These are phyloP conservation scores for Copsychus sechellarum DNA, from an alignment of 2,113 vertebrate species.

Conservation along the genomic window DNA sequence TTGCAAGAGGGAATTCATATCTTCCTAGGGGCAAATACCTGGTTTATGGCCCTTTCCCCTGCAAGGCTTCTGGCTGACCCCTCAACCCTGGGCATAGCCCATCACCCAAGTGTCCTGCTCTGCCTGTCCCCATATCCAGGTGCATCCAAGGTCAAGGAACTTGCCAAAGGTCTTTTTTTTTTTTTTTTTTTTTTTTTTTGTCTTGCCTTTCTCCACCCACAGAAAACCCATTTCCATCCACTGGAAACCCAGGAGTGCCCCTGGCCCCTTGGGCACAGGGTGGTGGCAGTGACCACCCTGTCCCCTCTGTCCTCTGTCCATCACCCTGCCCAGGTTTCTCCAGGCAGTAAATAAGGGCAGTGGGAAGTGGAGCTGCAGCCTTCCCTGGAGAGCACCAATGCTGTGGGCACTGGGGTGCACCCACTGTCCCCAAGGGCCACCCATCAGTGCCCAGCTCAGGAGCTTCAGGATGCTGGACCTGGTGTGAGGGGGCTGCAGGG, in stretches of 20 bases:
- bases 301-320: not conserved
- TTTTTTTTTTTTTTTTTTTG: not conserved
- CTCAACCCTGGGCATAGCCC: not conserved
- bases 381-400: not conserved
- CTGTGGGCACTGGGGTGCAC: not conserved
- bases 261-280: not conserved
- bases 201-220: fast-evolving
- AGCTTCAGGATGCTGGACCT: not conserved
- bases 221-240: not conserved
- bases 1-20: not conserved
- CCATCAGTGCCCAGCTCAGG: fast-evolving
- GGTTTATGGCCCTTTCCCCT: not conserved
- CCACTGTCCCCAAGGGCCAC: not conserved
- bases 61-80: not conserved
- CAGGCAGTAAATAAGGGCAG: not conserved
- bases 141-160: not conserved
- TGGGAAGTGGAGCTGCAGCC: not conserved
- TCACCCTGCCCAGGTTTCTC: fast-evolving
- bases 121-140: fast-evolving
- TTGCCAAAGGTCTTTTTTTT: not conserved
- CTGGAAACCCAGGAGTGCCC: fast-evolving
- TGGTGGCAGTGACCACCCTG: fast-evolving
- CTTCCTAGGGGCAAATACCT: not conserved
- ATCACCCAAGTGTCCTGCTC: fast-evolving
- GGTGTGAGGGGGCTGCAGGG: not conserved